Evolutionary conservation across 2,113 vertebrate species (phyloP), one percentile per base, ranked within the genome.

Genomic region (Lethenteron reissneri): DNA sequence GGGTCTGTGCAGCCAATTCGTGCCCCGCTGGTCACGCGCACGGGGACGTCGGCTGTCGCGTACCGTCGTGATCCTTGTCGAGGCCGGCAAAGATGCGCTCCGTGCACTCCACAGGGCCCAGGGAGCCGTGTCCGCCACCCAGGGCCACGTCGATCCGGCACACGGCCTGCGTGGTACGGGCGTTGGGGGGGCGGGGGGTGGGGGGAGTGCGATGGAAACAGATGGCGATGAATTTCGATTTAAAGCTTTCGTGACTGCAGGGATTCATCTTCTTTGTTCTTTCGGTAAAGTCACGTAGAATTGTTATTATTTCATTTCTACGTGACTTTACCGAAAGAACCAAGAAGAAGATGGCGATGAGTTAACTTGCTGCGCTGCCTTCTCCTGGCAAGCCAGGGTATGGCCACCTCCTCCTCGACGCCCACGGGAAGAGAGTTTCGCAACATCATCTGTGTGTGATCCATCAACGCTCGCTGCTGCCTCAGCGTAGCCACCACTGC

Each of bases 41-140:
- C 41, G 41, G 41, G 4, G 41, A 41, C 41, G 6, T 41, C 41
- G 6, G 41, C 41, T 6, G 41, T 3, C 68, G 10, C 14, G 80
- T 74, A 82, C 81, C 80, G 9, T 85, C 80, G 11, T 81, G 79
- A 76, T 85, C 82, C 78, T 82, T 83, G 76, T 84, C 83, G 73
- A 85, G 76, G 69, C 80, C 76, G 15, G 75, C 56, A 75, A 84
- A 85, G 73, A 85, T 83, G 75, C 80, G 78, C 74, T 80, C 81
- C 71, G 81, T 82, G 62, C 81, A 81, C 75, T 83, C 82, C 73
- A 82, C 83, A 70, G 81, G 78, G 10, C 79, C 82, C 41, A 80
- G 75, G 12, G 78, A 76, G 74, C 79, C 79, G 2, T 80, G 74
- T 4, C 78, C 79, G 12, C 83, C 72, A 64, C 78, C 79, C 10